A percentile compares a stretch with the other conserved stretches of the same genome.
These are phyloP conservation scores for Babyrousa celebensis DNA, from an alignment of 2,797 vertebrate species.

Conservation along the genomic window DNA sequence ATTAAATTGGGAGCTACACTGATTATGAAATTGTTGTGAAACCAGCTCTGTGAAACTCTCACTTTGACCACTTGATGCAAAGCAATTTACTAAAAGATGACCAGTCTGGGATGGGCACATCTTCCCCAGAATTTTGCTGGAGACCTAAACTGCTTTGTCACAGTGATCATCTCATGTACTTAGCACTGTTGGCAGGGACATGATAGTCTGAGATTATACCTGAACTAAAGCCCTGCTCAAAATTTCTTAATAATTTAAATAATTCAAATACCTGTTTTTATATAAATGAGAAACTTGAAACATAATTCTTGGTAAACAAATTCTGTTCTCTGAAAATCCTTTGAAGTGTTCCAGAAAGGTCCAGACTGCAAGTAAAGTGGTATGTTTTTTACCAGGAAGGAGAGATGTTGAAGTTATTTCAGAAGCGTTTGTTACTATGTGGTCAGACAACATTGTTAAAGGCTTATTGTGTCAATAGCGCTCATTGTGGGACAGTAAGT, in stretches of 20 bases:
- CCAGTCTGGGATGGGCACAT: slow-evolving; percentile 47
- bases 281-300: slow-evolving; percentile 61
- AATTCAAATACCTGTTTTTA: slow-evolving; percentile 55
- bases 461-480: slow-evolving; percentile 19
- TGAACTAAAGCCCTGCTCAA: not conserved
- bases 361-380: not conserved
- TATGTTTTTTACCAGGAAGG: slow-evolving; percentile 31
- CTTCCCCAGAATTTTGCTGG: not conserved
- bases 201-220: not conserved
- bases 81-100: slow-evolving; percentile 41
- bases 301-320: slow-evolving; percentile 10
- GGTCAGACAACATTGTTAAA: slow-evolving; percentile 83
- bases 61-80: slow-evolving; percentile 72
- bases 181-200: not conserved
- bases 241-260: slow-evolving; percentile 72
- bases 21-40: slow-evolving; percentile 8
- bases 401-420: slow-evolving; percentile 76
- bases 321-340: slow-evolving; percentile 76
- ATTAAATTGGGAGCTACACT: not conserved
- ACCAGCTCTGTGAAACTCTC: not conserved
- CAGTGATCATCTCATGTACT: not conserved
- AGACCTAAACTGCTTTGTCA: slow-evolving; percentile 48
- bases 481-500: not conserved
- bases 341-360: slow-evolving; percentile 68
- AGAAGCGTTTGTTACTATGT: slow-evolving; percentile 72